Evolutionary conservation across 2,797 vertebrate genomes (phyloP), one percentile per base, ranked within the genome.

Genomic region (Toxotes lorentzi): DNA sequence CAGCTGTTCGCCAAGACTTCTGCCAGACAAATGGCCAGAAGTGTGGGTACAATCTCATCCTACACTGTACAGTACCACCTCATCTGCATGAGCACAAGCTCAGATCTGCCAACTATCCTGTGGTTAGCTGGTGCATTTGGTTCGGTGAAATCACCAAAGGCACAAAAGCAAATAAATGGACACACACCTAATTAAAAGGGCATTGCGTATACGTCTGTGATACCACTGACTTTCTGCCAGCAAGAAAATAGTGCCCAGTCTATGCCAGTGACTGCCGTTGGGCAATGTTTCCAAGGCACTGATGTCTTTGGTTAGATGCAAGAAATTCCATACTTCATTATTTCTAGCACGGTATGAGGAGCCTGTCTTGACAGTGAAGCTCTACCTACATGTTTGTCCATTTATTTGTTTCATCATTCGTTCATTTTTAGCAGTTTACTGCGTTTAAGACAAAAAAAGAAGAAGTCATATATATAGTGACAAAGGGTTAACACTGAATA

Each of bases 401-500:
- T 16, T 16, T 17, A 45, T 40, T 47, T 59, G 6, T 70, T 63
- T n/a, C 1, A 50, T 65, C 51, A 41, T 11, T 38, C 2, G 17
- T 30, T 64, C 1, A 2, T 66, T 51, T 30, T 71, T 69, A 59
- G 51, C 40, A 43, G 38, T 17, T 38, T 21, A 17, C 23, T 21
- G 17, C 66, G 45, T 47, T 19, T 0, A 48, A 50, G 9, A 65
- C 12, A 9, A 56, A 56, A 61, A 61, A 67, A 53, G 5, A 67
- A 53, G 5, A 38, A 70, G 48, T 51, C 67, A 45, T 1, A n/a
- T 79, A 3, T 30, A 30, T 32, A 53, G 48, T 72, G 65, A 73
- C 60, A 76, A 60, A 64, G 61, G 53, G 67, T 81, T 50, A 71
- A 51, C 51, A 41, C 14, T 71, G 65, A 78, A 74, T 62, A 54